Conservation (phyloP, 2,797 vertebrate genomes). For the Hapalemur alaotrensis region DNA sequence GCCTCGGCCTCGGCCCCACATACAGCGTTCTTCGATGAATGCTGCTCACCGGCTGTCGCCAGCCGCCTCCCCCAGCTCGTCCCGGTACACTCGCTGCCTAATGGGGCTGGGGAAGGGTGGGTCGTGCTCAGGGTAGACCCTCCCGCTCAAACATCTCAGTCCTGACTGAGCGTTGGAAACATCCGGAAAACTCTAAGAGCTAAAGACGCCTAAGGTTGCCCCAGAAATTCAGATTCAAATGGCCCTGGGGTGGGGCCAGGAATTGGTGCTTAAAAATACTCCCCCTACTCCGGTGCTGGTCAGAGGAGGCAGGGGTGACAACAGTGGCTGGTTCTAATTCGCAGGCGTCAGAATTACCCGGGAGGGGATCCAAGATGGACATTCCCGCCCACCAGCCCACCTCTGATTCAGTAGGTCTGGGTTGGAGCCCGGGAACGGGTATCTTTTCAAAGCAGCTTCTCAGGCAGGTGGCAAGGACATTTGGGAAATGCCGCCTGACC, state of each 20-base stretch:
- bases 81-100: background rate
- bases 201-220: background rate
- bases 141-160: background rate
- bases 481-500: background rate
- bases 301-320: background rate
- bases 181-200: background rate
- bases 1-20: background rate
- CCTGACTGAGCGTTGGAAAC: background rate
- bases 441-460: background rate
- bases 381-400: rapidly evolving
- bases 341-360: background rate
- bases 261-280: background rate
- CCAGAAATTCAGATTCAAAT: background rate
- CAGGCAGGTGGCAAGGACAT: background rate
- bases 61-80: background rate
- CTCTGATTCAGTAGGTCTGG: background rate
- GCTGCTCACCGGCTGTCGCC: background rate
- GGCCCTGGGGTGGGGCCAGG: rapidly evolving
- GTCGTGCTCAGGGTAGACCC: background rate
- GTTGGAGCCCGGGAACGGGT: background rate
- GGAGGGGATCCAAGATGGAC: background rate
- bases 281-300: no score
- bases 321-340: background rate
- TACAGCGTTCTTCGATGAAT: background rate
- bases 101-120: background rate